phyloP scores from a whole-genome alignment of 2,888 invertebrate genomes.

The Diaperis boleti region DNA sequence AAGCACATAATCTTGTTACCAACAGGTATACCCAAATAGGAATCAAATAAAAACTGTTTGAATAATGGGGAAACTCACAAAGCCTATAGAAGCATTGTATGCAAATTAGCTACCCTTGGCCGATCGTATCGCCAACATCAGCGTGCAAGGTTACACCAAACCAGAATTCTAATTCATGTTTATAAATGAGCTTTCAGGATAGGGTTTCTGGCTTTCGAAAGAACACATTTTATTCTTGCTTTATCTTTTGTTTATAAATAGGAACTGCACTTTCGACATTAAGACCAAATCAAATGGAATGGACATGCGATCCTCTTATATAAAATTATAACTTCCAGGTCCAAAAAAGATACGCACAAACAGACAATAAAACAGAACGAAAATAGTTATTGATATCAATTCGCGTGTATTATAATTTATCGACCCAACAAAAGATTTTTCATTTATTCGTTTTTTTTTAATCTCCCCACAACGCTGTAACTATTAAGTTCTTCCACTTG shows the following conservation, averaged over 20 bases:
- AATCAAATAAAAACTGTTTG: constrained; percentile 5
- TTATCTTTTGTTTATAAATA: neutral
- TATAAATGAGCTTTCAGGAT: constrained; percentile 12
- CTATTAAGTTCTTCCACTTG: neutral
- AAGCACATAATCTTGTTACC: too few species aligned
- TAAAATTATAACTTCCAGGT: too few species aligned
- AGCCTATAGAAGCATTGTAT: neutral
- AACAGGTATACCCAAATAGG: too few species aligned
- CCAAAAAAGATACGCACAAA: too few species aligned
- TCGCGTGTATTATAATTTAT: too few species aligned
- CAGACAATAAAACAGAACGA: too few species aligned
- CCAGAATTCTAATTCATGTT: constrained; percentile 18
- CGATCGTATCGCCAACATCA: constrained; percentile 33
- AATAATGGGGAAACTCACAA: neutral
- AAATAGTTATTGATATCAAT: too few species aligned
- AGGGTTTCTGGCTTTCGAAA: neutral
- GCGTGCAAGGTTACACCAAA: constrained; percentile 31
- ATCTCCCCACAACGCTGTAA: too few species aligned
- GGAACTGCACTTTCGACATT: neutral
- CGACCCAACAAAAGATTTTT: too few species aligned
- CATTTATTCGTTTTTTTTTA: too few species aligned
- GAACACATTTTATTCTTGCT: neutral
- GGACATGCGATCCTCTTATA: neutral
- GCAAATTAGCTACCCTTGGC: constrained; percentile 39
- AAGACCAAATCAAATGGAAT: neutral